These are phyloP conservation scores for Emesis russula DNA, from an alignment of 2,888 invertebrate genomes.

Conservation along the genomic window DNA sequence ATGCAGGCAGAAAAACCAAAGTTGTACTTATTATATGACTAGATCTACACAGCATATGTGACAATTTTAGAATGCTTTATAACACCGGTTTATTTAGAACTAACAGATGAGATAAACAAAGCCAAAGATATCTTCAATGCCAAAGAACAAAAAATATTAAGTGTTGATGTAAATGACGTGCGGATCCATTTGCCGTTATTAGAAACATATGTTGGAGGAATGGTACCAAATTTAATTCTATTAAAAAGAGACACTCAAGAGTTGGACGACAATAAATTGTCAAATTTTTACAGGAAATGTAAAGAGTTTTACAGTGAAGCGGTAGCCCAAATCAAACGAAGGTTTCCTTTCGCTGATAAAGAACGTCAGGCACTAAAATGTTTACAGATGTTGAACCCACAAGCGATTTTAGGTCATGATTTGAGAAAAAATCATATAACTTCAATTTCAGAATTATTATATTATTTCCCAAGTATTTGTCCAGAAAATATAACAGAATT, in stretches of 20 bases:
- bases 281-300: too few relatives aligned
- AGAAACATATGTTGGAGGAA: constrained; percentile 14
- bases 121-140: constrained; percentile 9
- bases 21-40: constrained; percentile 57
- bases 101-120: constrained; percentile 47
- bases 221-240: not conserved
- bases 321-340: too few relatives aligned
- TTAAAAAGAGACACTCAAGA: too few relatives aligned
- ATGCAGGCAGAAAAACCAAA: constrained; percentile 83
- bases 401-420: too few relatives aligned
- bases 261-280: too few relatives aligned
- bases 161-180: constrained; percentile 23
- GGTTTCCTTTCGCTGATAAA: too few relatives aligned
- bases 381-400: too few relatives aligned
- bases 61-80: constrained; percentile 61
- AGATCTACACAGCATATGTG: constrained; percentile 45
- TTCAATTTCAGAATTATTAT: constrained; percentile 21
- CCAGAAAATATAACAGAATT: constrained; percentile 33
- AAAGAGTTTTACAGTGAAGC: too few relatives aligned
- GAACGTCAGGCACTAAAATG: too few relatives aligned
- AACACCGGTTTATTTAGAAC: constrained; percentile 48
- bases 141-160: constrained; percentile 43
- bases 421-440: constrained; percentile 7
- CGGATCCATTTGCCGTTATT: constrained; percentile 7
- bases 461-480: constrained; percentile 29